These are phyloP conservation scores for Marronus borbonicus DNA, from an alignment of 2,888 invertebrate genomes.

Conservation along the genomic window DNA sequence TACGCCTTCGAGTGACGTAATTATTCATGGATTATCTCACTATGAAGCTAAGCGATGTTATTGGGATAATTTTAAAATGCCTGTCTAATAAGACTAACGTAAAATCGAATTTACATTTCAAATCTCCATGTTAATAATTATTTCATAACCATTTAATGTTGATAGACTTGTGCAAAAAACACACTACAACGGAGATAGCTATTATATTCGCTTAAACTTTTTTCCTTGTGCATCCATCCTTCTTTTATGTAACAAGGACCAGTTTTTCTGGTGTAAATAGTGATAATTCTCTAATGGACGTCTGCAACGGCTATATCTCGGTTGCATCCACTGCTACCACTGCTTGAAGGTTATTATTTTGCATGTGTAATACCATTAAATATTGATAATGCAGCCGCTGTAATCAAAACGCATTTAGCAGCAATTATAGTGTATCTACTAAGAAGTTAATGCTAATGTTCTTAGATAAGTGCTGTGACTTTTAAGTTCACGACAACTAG, in stretches of 20 bases:
- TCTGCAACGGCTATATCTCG: neutral
- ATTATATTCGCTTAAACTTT: neutral
- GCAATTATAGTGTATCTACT: constrained; percentile 6
- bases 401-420: constrained; percentile 27
- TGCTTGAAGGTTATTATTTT: neutral
- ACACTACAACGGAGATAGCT: neutral
- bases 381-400: neutral
- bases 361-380: neutral
- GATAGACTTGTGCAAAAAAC: neutral
- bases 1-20: constrained; percentile 5
- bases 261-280: neutral
- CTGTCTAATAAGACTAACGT: neutral
- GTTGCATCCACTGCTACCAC: neutral
- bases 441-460: neutral
- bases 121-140: neutral
- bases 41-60: neutral
- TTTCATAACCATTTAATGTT: neutral
- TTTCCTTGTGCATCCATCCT: neutral
- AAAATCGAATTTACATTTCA: constrained; percentile 1
- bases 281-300: neutral
- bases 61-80: constrained; percentile 3
- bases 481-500: no score
- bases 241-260: neutral
- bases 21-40: constrained; percentile 8
- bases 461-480: neutral